Evolutionary conservation across 2,888 invertebrate genomes (phyloP), one percentile per base, ranked within the genome.

Genomic region (Danaus chrysippus): DNA sequence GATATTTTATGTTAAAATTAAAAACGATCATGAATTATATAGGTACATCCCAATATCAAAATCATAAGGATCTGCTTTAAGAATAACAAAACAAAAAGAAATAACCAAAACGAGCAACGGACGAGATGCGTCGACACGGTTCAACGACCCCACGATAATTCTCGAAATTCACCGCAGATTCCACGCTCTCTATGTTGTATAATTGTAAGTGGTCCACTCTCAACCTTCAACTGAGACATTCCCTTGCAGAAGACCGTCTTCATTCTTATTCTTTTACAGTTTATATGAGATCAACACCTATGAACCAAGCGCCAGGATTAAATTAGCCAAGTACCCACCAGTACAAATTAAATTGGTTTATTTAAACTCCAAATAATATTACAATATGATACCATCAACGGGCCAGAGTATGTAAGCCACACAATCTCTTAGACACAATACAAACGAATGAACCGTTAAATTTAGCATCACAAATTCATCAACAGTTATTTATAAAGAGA

Each of bases 61-160:
- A 74, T 74, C 75, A 71, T 82, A 82, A 79, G 77, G 78, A 77
- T 78, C 76, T 74, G 78, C 76, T 78, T 83, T 77, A 83, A 78
- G 72, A 81, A 81, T 75, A 73, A 70, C 79, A 81, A 83, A 78
- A n/a, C n/a, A 83, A 86, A 86, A 70, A 79, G 80, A 83, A 78
- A 83, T 86, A 86, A 83, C 78, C 73, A 72, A 77, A 69, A 74
- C 80, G 81, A 81, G 83, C 80, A 82, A 82, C 82, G 85, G 85
- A 82, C 84, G 80, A 83, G 88, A 86, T 87, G 85, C 87, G 89
- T 87, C 85, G 84, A 83, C 84, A 79, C 73, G 79, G 89, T 83
- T 84, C 90, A 81, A 80, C 79, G 88, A 90, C 89, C 89, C 87
- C 83, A 82, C 86, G 88, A 89, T 89, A 90, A 87, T 89, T 89